A percentile compares a stretch with the other conserved stretches of the same genome.
Conservation (phyloP, 2,888 invertebrate species). For the Trissolcus brochymenae region DNA sequence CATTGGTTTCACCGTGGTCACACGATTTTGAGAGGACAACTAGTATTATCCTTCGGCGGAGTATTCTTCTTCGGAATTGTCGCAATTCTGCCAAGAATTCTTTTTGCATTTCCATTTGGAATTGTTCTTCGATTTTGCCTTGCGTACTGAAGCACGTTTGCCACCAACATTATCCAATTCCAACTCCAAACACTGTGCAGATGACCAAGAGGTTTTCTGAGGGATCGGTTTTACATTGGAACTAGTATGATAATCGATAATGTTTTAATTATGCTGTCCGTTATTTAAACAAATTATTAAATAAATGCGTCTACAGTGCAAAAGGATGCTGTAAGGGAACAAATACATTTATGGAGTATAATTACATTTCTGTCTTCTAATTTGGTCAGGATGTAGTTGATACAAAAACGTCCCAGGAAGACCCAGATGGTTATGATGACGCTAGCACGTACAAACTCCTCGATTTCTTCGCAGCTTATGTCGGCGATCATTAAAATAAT, state of each 20-base stretch:
- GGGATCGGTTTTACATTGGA: slow-evolving; percentile 60
- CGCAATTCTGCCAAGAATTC: too few species aligned
- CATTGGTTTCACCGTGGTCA: too few species aligned
- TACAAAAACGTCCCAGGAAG: slow-evolving; percentile 48
- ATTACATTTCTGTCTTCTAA: too few species aligned
- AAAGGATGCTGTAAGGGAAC: not conserved
- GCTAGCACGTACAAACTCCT: slow-evolving; percentile 68
- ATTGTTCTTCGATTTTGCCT: not conserved
- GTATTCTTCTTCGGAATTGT: too few species aligned
- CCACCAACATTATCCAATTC: not conserved
- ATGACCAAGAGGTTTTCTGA: slow-evolving; percentile 55
- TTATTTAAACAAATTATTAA: too few species aligned
- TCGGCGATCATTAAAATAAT: slow-evolving; percentile 64
- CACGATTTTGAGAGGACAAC: too few species aligned
- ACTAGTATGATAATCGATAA: slow-evolving; percentile 44
- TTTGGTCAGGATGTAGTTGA: slow-evolving; percentile 30
- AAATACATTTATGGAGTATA: too few species aligned
- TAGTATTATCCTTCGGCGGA: too few species aligned
- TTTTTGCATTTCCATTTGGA: not conserved
- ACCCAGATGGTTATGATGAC: slow-evolving; percentile 68
- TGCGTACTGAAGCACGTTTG: not conserved
- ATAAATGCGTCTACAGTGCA: too few species aligned
- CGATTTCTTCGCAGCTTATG: slow-evolving; percentile 69
- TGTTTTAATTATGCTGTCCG: slow-evolving; percentile 8
- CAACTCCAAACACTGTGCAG: not conserved